Conservation (phyloP, 2,797 vertebrate species). For the Pteropus rufus region DNA sequence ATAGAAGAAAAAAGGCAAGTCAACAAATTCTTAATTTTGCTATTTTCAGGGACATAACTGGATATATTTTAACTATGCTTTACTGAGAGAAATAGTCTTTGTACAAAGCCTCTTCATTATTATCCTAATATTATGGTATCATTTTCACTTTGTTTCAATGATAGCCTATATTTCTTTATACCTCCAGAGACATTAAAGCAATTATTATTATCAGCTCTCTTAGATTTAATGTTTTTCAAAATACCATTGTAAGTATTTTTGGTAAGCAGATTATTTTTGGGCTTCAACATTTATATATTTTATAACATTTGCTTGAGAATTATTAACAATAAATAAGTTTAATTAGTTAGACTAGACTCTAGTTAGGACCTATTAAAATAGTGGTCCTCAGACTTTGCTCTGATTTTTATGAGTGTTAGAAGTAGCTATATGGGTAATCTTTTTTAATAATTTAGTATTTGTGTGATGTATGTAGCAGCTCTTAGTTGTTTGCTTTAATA, state of each 20-base stretch:
- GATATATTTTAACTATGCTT: not conserved
- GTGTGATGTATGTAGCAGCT: not conserved
- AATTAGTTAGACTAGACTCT: not conserved
- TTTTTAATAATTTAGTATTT: constrained; percentile 6
- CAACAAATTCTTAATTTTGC: not conserved
- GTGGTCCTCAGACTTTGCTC: not conserved
- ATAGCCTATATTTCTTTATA: not conserved
- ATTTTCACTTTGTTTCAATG: not conserved
- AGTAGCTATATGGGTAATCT: not conserved
- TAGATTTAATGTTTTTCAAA: not conserved
- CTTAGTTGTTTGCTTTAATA: not conserved
- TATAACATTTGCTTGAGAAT: not conserved
- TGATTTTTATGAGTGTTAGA: constrained; percentile 1
- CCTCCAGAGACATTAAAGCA: not conserved
- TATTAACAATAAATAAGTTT: constrained; percentile 16
- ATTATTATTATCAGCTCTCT: constrained; percentile 13
- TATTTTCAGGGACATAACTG: not conserved
- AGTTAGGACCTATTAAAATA: not conserved
- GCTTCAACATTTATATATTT: not conserved
- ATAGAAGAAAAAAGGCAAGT: not conserved
- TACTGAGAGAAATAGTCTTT: not conserved
- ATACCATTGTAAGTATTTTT: not conserved
- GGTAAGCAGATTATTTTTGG: not conserved
- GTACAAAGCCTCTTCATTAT: not conserved
- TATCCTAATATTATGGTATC: not conserved